Evolutionary conservation across 1,140 invertebrate genomes (phyloP), one percentile per base, ranked within the genome.

Genomic region (Tetramorium alpestre): DNA sequence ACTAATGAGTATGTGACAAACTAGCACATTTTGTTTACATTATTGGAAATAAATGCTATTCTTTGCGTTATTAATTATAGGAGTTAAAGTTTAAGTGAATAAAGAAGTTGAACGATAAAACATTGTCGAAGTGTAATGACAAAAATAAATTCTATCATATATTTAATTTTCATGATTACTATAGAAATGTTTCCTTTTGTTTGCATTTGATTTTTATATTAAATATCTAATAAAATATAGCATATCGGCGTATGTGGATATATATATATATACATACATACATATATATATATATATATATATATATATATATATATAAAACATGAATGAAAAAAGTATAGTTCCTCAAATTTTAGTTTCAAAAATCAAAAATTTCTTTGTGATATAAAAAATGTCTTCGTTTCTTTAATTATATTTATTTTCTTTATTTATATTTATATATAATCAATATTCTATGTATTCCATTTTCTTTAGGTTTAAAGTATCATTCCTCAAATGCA

Each of bases 61-160:
- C 22, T 81, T 82, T 82, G 54, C 54, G 25, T 84, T 84, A 84
- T 73, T 73, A 82, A 60, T 49, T 28, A 41, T 84, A 73, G 13
- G n/a, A 82, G 56, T 73, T 75, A 73, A 84, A 75, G 25, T 44
- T 84, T 75, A 84, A 44, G 54, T 7, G n/a, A 72, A 82, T 82
- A 62, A 60, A 73, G 11, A 82, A 33, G 69, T 84, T 84, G 54
- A 44, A 73, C 16, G 16, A 82, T 60, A 62, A 84, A 18, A 82
- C 69, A 75, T 73, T 33, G 41, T 60, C 69, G 41, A 84, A 64
- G 18, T 84, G 69, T 84, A 84, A 82, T 73, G 28, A 28, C 41
- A 82, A 82, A 69, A 82, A 82, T 82, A 82, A 73, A 82, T 82
- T 82, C 25, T 73, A 73, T 82, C 80, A 47, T 82, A 82, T 73